phyloP scores from a whole-genome alignment of 2,888 invertebrate genomes.

The Sesia bembeciformis region DNA sequence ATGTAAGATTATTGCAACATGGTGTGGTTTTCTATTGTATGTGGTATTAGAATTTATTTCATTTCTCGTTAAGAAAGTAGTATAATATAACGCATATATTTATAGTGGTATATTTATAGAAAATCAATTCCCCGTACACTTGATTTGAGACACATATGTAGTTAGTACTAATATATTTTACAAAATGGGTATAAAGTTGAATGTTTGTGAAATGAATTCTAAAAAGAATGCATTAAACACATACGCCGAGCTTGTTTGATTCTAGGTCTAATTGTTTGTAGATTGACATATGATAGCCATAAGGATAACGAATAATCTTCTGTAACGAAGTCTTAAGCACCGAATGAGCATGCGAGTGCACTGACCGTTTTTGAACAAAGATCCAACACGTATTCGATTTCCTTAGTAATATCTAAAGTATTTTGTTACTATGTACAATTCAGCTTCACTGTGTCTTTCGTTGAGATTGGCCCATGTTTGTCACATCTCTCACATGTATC shows the following conservation, averaged over 20 bases:
- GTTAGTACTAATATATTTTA: too few species aligned
- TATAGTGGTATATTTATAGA: too few species aligned
- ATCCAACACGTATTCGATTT: slow-evolving; percentile 2
- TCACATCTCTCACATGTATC: slow-evolving; percentile 14
- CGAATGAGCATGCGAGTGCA: slow-evolving; percentile 66
- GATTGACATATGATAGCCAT: slow-evolving; percentile 23
- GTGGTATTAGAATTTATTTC: background rate
- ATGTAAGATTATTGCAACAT: background rate
- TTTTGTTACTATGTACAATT: background rate
- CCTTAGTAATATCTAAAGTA: background rate
- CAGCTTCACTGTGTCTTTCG: slow-evolving; percentile 1
- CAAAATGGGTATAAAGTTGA: background rate
- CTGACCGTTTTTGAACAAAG: slow-evolving; percentile 16
- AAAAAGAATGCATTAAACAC: background rate
- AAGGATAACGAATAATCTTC: slow-evolving; percentile 12
- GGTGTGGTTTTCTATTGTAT: background rate
- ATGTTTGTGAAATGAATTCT: background rate
- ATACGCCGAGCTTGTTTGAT: slow-evolving; percentile 36
- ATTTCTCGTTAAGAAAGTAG: background rate
- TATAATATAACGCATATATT: too few species aligned
- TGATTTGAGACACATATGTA: too few species aligned
- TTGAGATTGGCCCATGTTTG: slow-evolving; percentile 9
- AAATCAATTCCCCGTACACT: too few species aligned
- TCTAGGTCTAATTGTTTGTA: slow-evolving; percentile 38
- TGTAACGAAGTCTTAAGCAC: slow-evolving; percentile 30